Conservation (phyloP, 2,113 vertebrate genomes). For the Nyctereutes procyonoides region DNA sequence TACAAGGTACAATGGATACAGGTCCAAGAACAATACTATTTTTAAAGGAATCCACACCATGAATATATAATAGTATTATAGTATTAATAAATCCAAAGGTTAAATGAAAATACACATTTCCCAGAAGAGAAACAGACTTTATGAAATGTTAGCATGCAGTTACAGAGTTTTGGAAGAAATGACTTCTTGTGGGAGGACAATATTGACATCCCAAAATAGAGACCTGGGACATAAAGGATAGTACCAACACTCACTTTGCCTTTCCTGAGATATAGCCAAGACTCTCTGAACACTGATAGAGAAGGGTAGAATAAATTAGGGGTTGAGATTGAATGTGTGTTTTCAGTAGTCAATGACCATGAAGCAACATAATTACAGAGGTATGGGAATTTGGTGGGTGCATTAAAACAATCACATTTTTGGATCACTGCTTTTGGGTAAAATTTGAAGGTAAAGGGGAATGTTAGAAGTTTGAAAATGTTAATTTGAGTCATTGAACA, state of each 20-base stretch:
- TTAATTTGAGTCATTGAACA: neutral
- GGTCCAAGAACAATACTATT: constrained; percentile 10
- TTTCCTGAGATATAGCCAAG: neutral
- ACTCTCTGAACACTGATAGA: neutral
- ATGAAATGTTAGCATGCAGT: constrained; percentile 43
- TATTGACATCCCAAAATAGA: neutral
- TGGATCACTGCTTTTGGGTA: neutral
- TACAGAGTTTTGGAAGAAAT: constrained; percentile 60
- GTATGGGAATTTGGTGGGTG: neutral
- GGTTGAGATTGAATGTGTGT: accelerated
- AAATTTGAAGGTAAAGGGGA: neutral
- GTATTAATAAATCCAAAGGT: constrained; percentile 39
- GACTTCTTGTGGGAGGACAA: neutral
- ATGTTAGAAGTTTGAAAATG: neutral
- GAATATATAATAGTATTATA: neutral
- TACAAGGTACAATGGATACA: neutral
- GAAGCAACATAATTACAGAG: neutral
- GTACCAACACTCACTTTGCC: neutral
- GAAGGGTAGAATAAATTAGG: neutral
- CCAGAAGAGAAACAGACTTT: constrained; percentile 35
- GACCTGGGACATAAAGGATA: neutral
- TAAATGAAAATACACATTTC: constrained; percentile 57
- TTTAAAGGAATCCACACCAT: constrained; percentile 51
- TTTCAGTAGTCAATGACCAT: neutral
- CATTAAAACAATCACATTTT: neutral